These are phyloP conservation scores for Takifugu flavidus DNA, from an alignment of 2,113 vertebrate genomes.

Conservation along the genomic window DNA sequence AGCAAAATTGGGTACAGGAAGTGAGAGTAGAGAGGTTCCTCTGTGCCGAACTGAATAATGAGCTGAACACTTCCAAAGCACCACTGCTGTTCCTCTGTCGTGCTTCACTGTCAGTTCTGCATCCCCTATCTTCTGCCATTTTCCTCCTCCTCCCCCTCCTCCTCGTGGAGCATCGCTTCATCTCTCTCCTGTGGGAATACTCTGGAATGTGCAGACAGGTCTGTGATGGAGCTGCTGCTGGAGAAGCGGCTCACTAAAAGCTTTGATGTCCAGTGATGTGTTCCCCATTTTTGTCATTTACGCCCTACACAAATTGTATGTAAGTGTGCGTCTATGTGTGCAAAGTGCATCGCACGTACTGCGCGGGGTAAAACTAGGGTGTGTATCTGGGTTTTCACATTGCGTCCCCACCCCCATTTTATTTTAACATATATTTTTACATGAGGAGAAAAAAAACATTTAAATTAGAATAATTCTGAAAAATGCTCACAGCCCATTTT, in stretches of 20 bases:
- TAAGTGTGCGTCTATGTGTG: slow-evolving; percentile 1
- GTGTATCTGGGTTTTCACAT: slow-evolving; percentile 27
- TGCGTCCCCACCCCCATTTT: not conserved
- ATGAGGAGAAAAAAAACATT: not conserved
- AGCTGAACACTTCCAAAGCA: slow-evolving; percentile 50
- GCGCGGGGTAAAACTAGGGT: slow-evolving; percentile 10
- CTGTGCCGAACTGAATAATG: slow-evolving; percentile 61
- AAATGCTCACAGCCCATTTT: not conserved
- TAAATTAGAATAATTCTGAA: not conserved
- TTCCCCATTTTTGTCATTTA: slow-evolving; percentile 33
- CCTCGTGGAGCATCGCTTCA: slow-evolving; percentile 50
- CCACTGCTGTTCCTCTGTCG: slow-evolving; percentile 37
- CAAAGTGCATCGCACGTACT: not conserved
- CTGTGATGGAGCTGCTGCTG: slow-evolving; percentile 52
- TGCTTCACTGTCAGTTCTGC: slow-evolving; percentile 59
- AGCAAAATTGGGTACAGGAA: slow-evolving; percentile 30
- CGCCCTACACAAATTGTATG: slow-evolving; percentile 19
- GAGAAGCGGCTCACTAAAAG: slow-evolving; percentile 49
- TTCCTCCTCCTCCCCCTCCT: slow-evolving; percentile 23
- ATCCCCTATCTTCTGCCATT: slow-evolving; percentile 51
- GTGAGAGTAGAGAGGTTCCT: slow-evolving; percentile 27
- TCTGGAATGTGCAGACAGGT: slow-evolving; percentile 57
- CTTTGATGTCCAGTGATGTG: slow-evolving; percentile 57
- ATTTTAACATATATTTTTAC: not conserved
- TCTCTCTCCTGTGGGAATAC: slow-evolving; percentile 60